These are phyloP conservation scores for Candoia aspera DNA, from an alignment of 2,113 vertebrate genomes.

Conservation along the genomic window DNA sequence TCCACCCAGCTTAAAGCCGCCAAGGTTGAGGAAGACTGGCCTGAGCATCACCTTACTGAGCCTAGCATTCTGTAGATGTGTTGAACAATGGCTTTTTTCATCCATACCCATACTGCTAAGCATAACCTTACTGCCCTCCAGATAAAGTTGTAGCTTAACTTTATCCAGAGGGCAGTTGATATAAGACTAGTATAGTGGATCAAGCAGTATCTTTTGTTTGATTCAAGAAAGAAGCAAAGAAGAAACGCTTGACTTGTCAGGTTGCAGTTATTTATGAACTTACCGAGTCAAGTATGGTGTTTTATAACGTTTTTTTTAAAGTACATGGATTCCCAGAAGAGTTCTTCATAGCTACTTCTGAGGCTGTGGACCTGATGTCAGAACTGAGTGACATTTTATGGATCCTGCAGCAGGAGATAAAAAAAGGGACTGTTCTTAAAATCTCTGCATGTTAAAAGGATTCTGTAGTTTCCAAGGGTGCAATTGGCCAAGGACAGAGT, in stretches of 20 bases:
- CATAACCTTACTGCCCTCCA: neutral
- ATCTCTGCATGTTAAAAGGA: neutral
- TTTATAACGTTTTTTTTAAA: neutral
- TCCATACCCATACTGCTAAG: neutral
- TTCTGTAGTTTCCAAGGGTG: conserved; percentile 12
- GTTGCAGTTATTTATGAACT: conserved; percentile 2
- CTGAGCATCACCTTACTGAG: neutral
- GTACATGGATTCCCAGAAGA: neutral
- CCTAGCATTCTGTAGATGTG: neutral
- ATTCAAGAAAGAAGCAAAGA: conserved; percentile 1
- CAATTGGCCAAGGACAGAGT: conserved; percentile 11
- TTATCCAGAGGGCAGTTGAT: neutral
- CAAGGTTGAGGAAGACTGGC: too few relatives aligned
- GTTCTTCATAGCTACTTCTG: neutral
- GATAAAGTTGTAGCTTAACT: neutral
- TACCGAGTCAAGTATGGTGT: neutral
- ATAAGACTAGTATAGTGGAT: neutral
- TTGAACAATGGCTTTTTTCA: neutral
- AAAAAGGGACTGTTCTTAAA: neutral
- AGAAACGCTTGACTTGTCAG: neutral
- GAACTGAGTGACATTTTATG: neutral
- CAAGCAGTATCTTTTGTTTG: neutral
- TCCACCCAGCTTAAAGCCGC: neutral
- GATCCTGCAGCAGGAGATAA: conserved; percentile 6
- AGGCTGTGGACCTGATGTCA: neutral